Percentiles rank a stretch among this genome's conserved stretches.
These are phyloP conservation scores for Meiosimyza platycephala DNA, from an alignment of 2,888 invertebrate genomes.

Conservation along the genomic window DNA sequence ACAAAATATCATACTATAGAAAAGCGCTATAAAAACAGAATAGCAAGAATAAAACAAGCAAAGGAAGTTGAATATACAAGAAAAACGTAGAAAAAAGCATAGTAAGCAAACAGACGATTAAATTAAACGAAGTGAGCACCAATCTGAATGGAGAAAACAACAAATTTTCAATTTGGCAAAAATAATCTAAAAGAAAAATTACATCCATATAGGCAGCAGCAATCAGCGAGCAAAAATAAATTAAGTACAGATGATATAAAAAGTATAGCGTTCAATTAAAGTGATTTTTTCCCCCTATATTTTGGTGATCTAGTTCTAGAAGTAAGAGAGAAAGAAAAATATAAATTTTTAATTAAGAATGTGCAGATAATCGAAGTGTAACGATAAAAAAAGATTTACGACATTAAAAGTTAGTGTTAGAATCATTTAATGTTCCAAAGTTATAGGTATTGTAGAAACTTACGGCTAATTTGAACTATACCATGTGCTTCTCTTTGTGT, in stretches of 20 bases:
- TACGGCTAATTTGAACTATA: too few relatives aligned
- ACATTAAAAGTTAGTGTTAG: too few relatives aligned
- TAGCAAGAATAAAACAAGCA: too few relatives aligned
- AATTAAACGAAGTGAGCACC: background rate
- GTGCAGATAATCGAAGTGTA: conserved; percentile 30
- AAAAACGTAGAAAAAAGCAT: too few relatives aligned
- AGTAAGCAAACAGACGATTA: too few relatives aligned
- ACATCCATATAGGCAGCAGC: too few relatives aligned
- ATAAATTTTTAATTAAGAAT: conserved; percentile 30
- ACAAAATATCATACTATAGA: too few relatives aligned
- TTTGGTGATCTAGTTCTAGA: background rate
- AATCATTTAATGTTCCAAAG: too few relatives aligned
- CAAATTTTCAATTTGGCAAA: conserved; percentile 19
- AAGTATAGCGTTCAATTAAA: conserved; percentile 46
- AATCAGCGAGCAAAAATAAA: conserved; percentile 32
- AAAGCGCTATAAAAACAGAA: too few relatives aligned
- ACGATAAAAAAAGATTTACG: conserved; percentile 1
- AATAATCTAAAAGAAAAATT: background rate
- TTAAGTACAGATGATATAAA: conserved; percentile 41
- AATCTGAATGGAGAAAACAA: conserved; percentile 10
- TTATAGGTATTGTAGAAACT: too few relatives aligned
- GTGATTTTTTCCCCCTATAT: conserved; percentile 37
- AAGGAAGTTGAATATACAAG: too few relatives aligned
- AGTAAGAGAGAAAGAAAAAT: background rate
- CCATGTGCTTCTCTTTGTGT: too few relatives aligned